phyloP scores from a whole-genome alignment of 2,888 invertebrate species.

The Odontomyia ornata region DNA sequence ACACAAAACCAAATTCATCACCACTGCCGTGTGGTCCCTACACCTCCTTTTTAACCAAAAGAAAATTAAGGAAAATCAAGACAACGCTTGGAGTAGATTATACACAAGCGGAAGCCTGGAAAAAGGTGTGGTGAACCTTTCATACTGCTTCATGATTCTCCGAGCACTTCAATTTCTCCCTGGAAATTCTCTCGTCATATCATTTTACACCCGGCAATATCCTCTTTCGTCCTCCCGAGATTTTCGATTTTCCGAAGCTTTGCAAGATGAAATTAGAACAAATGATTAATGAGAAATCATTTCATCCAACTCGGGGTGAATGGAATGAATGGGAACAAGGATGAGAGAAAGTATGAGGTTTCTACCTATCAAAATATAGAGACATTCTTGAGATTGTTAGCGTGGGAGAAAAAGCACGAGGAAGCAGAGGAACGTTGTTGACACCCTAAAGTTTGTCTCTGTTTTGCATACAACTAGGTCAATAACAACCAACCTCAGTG shows the following conservation, averaged over 20 bases:
- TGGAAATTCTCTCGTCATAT: not conserved
- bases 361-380: not conserved
- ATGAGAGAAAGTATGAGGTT: not conserved
- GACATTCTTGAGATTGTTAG: not conserved
- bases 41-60: not conserved
- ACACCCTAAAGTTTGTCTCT: not conserved
- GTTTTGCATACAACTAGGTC: not conserved
- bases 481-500: not conserved
- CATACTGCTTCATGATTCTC: not conserved
- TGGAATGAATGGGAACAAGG: conserved; percentile 11
- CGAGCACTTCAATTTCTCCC: not conserved
- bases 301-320: conserved; percentile 9
- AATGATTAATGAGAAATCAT: conserved; percentile 39
- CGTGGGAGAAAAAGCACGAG: not conserved
- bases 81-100: not conserved
- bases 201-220: not conserved
- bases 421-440: not conserved
- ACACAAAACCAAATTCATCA: conserved; percentile 7
- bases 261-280: not conserved
- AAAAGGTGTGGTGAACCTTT: not conserved
- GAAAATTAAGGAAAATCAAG: not conserved
- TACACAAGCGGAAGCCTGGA: not conserved
- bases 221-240: not conserved
- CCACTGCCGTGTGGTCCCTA: not conserved
- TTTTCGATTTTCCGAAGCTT: not conserved